phyloP scores from a whole-genome alignment of 2,888 invertebrate species.

The Drosophila lutescens region DNA sequence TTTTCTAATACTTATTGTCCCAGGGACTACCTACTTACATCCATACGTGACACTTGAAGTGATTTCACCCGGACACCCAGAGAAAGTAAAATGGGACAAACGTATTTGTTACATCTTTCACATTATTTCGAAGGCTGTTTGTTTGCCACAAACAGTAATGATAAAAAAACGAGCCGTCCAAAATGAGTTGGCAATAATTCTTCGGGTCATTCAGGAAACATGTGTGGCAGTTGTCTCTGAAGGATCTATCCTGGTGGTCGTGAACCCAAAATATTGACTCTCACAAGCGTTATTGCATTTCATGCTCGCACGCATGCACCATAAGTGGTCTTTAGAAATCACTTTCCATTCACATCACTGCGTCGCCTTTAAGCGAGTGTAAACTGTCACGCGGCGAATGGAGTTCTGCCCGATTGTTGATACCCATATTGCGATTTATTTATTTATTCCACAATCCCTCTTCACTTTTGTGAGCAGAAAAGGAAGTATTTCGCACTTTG shows the following conservation, averaged over 20 bases:
- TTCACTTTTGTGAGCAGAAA: conserved; percentile 23
- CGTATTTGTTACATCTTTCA: conserved; percentile 41
- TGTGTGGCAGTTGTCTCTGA: conserved; percentile 34
- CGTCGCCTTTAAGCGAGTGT: conserved; percentile 31
- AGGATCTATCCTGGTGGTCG: conserved; percentile 41
- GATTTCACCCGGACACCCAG: conserved; percentile 27
- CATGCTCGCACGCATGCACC: conserved; percentile 33
- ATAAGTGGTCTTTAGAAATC: conserved; percentile 41
- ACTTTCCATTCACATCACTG: conserved; percentile 33
- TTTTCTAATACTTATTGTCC: conserved; percentile 5
- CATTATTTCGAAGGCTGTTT: conserved; percentile 40
- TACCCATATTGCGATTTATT: conserved; percentile 33
- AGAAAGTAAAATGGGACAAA: conserved; percentile 41
- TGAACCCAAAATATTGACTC: conserved; percentile 43
- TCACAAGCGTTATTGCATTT: conserved; percentile 37
- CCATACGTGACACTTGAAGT: conserved; percentile 39
- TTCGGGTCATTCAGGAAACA: conserved; percentile 43
- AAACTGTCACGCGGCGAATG: conserved; percentile 35
- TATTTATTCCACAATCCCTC: conserved; percentile 29
- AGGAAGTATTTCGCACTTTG: conserved; percentile 43
- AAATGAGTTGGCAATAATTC: conserved; percentile 45
- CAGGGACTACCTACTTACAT: conserved; percentile 24
- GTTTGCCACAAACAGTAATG: conserved; percentile 41
- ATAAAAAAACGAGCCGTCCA: conserved; percentile 32
- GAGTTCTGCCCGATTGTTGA: conserved; percentile 19